Evolutionary conservation across 2,113 vertebrate genomes (phyloP).

Genomic region (Lycocorax pyrrhopterus): DNA sequence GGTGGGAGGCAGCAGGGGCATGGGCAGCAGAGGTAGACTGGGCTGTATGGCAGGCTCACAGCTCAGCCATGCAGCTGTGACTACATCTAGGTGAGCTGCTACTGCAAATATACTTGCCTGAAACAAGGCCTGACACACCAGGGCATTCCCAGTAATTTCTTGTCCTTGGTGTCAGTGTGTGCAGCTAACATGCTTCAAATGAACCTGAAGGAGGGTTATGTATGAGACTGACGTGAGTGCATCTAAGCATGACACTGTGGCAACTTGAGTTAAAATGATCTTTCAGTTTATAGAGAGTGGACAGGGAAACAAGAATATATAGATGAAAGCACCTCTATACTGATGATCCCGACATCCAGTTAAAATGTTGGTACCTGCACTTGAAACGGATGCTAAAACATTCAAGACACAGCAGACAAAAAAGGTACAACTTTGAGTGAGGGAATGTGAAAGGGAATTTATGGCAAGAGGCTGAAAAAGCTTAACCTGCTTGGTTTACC

Average conservation of each 20-base stretch:
- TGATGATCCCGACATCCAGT: background rate
- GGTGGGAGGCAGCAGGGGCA: background rate
- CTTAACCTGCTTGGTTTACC: background rate
- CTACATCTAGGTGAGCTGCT: background rate
- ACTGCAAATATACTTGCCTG: background rate
- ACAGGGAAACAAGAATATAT: background rate
- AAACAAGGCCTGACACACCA: background rate
- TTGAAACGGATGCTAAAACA: background rate
- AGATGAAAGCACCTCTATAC: background rate
- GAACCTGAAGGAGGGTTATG: background rate
- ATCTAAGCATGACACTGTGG: background rate
- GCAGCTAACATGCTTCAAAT: background rate
- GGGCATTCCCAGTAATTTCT: background rate
- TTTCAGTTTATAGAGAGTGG: background rate
- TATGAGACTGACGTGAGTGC: fast-evolving
- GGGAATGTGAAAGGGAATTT: background rate
- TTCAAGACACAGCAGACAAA: background rate
- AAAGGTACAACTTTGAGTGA: background rate
- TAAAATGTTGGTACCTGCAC: background rate
- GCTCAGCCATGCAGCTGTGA: background rate
- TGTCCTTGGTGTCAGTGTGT: background rate
- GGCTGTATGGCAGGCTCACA: fast-evolving
- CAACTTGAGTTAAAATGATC: background rate
- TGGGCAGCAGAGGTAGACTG: too few species aligned
- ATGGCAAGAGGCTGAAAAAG: fast-evolving